phyloP scores from a whole-genome alignment of 2,888 invertebrate genomes.

The Eurytoma adleriae region DNA sequence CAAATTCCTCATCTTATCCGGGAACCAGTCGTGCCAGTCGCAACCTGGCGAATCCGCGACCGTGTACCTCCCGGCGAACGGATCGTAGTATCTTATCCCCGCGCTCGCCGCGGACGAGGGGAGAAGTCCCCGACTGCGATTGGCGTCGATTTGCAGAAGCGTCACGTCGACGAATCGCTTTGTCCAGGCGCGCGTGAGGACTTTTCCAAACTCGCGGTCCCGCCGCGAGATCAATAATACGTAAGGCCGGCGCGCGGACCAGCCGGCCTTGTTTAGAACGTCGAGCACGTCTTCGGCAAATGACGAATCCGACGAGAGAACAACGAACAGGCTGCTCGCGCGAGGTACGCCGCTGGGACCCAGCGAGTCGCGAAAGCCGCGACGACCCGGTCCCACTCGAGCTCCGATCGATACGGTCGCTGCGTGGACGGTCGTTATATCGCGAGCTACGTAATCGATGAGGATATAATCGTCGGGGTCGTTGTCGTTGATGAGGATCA shows the following conservation, averaged over 20 bases:
- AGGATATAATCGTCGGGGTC: too few relatives aligned
- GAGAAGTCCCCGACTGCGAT: not conserved
- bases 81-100: too few relatives aligned
- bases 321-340: not conserved
- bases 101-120: not conserved
- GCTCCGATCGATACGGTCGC: too few relatives aligned
- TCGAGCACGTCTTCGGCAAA: not conserved
- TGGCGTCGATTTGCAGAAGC: not conserved
- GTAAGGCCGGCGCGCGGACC: not conserved
- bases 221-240: not conserved
- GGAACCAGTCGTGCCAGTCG: conserved; percentile 6
- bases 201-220: too few relatives aligned
- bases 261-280: too few relatives aligned
- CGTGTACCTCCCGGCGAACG: not conserved
- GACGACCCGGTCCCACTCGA: too few relatives aligned
- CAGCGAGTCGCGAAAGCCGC: too few relatives aligned
- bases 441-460: too few relatives aligned
- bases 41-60: not conserved
- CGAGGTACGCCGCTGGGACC: too few relatives aligned
- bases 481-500: too few relatives aligned
- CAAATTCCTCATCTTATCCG: conserved; percentile 25
- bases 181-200: conserved; percentile 10
- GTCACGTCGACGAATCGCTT: conserved; percentile 14
- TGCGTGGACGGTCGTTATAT: too few relatives aligned
- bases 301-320: not conserved